These are phyloP conservation scores for Lepidurus arcticus DNA, from an alignment of 1,140 invertebrate genomes.

Conservation along the genomic window DNA sequence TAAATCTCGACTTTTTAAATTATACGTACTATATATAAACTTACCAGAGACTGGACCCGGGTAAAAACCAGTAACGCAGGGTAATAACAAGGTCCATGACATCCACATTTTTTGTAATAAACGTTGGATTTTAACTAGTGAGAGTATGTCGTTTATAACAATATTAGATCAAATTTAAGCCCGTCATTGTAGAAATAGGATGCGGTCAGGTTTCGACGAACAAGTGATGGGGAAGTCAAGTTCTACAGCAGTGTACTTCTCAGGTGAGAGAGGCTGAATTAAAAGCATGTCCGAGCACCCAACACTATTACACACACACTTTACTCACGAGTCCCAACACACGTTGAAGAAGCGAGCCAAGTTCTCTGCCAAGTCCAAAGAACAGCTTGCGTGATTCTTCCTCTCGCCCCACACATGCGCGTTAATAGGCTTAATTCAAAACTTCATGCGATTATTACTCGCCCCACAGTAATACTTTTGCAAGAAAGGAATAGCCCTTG, in stretches of 20 bases:
- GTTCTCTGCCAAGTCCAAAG: neutral
- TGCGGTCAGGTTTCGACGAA: neutral
- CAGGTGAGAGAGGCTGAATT: neutral
- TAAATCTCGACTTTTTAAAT: too few relatives aligned
- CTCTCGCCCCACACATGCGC: neutral
- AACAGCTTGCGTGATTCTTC: constrained; percentile 18
- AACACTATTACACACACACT: constrained; percentile 9
- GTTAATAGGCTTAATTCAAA: neutral
- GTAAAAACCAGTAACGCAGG: neutral
- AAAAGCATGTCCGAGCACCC: neutral
- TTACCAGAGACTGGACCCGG: neutral
- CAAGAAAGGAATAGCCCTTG: too few relatives aligned
- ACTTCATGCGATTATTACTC: neutral
- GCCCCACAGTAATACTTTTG: neutral
- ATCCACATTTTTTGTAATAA: neutral
- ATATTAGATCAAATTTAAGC: too few relatives aligned
- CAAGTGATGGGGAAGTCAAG: neutral
- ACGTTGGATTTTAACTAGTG: neutral
- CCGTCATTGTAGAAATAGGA: too few relatives aligned
- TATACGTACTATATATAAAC: neutral
- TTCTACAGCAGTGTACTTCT: neutral
- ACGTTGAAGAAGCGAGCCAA: constrained; percentile 11
- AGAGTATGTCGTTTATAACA: too few relatives aligned
- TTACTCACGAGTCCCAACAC: constrained; percentile 10
- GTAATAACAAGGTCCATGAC: neutral